These are phyloP conservation scores for Ictidomys tridecemlineatus DNA, from an alignment of 2,113 vertebrate genomes.

Conservation along the genomic window DNA sequence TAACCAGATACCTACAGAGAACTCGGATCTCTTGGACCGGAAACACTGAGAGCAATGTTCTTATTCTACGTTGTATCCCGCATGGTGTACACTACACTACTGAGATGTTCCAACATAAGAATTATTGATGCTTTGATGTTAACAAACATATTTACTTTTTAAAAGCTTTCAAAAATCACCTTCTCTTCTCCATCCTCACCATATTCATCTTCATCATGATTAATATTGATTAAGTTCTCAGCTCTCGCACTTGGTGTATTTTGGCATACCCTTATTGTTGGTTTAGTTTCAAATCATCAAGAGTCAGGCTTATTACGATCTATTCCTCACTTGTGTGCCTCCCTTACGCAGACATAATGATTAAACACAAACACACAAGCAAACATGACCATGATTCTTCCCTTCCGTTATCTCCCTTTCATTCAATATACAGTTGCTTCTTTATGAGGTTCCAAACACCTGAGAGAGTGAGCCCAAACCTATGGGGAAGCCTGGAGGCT, in stretches of 20 bases:
- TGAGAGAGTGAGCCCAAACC: neutral
- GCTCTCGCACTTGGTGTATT: too few species aligned
- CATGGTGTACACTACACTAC: fast-evolving
- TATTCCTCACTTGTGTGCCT: neutral
- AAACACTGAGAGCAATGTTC: neutral
- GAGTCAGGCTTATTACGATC: neutral
- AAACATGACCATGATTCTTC: neutral
- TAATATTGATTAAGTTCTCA: neutral
- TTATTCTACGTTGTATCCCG: fast-evolving
- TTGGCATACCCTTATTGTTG: neutral
- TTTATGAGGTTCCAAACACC: neutral
- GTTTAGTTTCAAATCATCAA: neutral
- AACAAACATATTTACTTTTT: neutral
- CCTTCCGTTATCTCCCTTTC: neutral
- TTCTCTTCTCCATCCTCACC: neutral
- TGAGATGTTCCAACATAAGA: neutral
- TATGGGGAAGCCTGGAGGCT: neutral
- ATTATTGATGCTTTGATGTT: neutral
- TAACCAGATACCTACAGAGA: neutral
- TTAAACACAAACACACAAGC: neutral
- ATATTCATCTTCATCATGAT: neutral
- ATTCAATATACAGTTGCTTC: neutral
- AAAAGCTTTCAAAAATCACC: neutral
- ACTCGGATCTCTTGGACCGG: neutral
- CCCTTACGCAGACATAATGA: neutral